Evolutionary conservation across 23 tunicate genomes (phyloP).

Genomic region (Trididemnum miniatum): DNA sequence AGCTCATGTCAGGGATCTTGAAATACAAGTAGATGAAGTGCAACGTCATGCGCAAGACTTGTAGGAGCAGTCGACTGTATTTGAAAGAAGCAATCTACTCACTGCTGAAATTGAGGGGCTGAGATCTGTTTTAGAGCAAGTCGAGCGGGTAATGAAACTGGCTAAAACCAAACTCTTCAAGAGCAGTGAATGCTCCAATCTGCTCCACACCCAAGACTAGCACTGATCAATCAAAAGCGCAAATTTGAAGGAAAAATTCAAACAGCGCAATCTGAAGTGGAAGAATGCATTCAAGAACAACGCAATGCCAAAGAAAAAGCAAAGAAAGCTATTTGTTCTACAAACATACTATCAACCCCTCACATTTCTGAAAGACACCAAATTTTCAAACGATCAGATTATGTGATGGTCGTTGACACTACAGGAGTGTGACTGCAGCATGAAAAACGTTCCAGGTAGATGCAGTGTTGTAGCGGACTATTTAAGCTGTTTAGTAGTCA

Average conservation of each 20-base stretch:
- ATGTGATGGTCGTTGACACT: too few relatives aligned
- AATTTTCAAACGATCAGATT: too few relatives aligned
- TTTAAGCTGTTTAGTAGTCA: too few relatives aligned
- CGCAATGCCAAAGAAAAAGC: conserved; percentile 94
- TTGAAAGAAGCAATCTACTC: conserved; percentile 82
- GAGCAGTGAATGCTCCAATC: conserved; percentile 92
- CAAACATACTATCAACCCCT: too few relatives aligned
- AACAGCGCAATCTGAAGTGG: conserved; percentile 83
- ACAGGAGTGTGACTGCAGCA: too few relatives aligned
- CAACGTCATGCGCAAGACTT: conserved; percentile 77
- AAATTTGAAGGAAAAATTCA: conserved; percentile 92
- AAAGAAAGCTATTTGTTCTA: conserved; percentile 94
- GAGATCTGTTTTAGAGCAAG: conserved; percentile 89
- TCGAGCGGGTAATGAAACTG: conserved; percentile 90
- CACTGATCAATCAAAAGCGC: conserved; percentile 97
- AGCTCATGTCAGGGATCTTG: conserved; percentile 86
- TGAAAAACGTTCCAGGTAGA: too few relatives aligned
- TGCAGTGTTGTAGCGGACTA: too few relatives aligned
- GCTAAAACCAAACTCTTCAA: conserved; percentile 83
- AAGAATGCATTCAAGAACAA: conserved; percentile 95
- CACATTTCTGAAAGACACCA: too few relatives aligned
- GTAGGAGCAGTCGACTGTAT: conserved; percentile 77
- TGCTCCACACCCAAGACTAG: conserved; percentile 97
- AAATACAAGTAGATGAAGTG: conserved; percentile 83
- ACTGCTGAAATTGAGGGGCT: conserved; percentile 92